Conservation (phyloP, 2,797 vertebrate genomes). For the Stomatorhinus walkeri region DNA sequence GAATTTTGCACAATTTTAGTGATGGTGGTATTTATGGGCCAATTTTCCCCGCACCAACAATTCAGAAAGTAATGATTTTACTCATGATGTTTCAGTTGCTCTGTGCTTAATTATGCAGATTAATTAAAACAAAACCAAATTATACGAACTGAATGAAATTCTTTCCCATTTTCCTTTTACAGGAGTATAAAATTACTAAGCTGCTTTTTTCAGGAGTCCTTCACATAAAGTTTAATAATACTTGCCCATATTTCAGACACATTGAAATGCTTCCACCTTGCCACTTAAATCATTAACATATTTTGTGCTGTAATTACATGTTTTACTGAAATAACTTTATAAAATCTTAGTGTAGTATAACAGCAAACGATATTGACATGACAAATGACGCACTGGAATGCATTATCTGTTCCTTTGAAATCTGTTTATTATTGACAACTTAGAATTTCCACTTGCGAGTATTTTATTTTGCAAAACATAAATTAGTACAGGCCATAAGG, state of each 20-base stretch:
- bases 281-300: background rate
- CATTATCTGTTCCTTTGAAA: background rate
- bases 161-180: background rate
- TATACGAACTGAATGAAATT: slow-evolving; percentile 8
- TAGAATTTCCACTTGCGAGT: background rate
- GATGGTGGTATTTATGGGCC: slow-evolving; percentile 9
- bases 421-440: background rate
- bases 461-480: slow-evolving; percentile 40
- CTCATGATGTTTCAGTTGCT: slow-evolving; percentile 14
- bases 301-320: background rate
- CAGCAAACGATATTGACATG: background rate
- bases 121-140: slow-evolving; percentile 7
- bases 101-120: background rate
- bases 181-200: background rate
- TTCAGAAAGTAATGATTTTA: slow-evolving; percentile 24
- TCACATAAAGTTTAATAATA: background rate
- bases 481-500: slow-evolving; percentile 68
- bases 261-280: background rate
- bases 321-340: background rate
- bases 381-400: background rate
- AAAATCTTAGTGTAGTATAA: background rate
- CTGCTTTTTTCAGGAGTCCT: background rate
- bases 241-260: background rate
- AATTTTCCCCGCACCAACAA: background rate
- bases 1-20: slow-evolving; percentile 12